phyloP scores from a whole-genome alignment of 92 coral and sea anemone species.

The Bergia sp. region DNA sequence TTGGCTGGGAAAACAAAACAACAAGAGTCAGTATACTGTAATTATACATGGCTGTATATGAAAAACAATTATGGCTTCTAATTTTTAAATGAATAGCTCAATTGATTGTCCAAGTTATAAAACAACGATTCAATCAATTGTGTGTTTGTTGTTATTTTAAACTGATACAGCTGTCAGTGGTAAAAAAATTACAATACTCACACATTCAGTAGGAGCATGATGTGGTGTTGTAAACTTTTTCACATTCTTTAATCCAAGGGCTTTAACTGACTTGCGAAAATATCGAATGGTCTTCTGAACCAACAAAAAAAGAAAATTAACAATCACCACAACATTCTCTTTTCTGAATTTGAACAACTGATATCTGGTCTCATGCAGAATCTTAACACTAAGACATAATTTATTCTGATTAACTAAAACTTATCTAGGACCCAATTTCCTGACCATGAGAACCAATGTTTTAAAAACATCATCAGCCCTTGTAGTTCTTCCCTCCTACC shows the following conservation, averaged over 20 bases:
- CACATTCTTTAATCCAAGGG: constrained; percentile 61
- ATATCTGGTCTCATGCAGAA: not conserved
- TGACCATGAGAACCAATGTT: too few relatives aligned
- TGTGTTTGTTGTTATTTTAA: too few relatives aligned
- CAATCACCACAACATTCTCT: constrained; percentile 5
- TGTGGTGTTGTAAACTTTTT: constrained; percentile 45
- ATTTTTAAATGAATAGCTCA: not conserved
- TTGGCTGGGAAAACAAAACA: constrained; percentile 51
- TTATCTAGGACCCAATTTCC: too few relatives aligned
- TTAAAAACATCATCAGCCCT: too few relatives aligned
- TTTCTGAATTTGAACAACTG: not conserved
- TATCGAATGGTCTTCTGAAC: constrained; percentile 54
- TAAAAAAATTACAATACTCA: constrained; percentile 27
- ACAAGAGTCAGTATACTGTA: not conserved
- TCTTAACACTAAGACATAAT: too few relatives aligned
- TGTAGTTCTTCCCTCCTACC: not conserved
- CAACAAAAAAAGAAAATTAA: not conserved
- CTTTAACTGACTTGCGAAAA: constrained; percentile 47
- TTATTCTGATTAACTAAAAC: too few relatives aligned
- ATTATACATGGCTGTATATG: not conserved
- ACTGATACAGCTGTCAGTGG: too few relatives aligned
- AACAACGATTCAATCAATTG: too few relatives aligned
- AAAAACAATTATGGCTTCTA: not conserved
- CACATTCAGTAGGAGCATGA: constrained; percentile 50
- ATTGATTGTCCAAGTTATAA: too few relatives aligned